phyloP scores from a whole-genome alignment of 30 jellyfish, hydroid and myxozoan genomes.

The Catostylus mosaicus region DNA sequence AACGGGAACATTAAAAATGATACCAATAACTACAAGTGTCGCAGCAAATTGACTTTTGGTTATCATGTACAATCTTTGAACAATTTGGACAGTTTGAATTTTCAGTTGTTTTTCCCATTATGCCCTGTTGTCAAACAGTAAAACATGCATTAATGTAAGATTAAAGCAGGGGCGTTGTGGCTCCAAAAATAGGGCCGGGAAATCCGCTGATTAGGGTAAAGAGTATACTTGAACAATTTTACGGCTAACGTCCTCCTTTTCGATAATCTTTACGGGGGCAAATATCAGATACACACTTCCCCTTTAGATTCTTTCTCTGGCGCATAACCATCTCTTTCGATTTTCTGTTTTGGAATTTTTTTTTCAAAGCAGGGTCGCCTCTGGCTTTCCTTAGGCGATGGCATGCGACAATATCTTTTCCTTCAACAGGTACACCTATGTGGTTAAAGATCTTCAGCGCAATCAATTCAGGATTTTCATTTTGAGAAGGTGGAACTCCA shows the following conservation, averaged over 20 bases:
- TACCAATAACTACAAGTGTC: not conserved
- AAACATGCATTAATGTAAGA: not conserved
- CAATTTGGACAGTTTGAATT: not conserved
- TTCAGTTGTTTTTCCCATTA: no score
- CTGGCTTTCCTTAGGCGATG: not conserved
- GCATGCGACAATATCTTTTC: not conserved
- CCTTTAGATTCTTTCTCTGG: not conserved
- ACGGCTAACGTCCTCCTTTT: not conserved
- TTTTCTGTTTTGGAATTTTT: not conserved
- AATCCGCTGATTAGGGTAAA: not conserved
- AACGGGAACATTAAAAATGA: not conserved
- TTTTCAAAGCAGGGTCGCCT: not conserved
- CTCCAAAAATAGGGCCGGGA: not conserved
- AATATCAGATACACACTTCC: not conserved
- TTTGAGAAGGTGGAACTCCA: not conserved
- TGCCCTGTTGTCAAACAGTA: no score
- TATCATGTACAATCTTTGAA: not conserved
- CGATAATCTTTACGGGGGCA: not conserved
- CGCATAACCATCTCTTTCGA: not conserved
- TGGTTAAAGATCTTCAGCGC: not conserved
- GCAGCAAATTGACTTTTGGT: not conserved
- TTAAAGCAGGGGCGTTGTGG: not conserved
- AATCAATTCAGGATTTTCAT: not conserved
- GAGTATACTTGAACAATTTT: no score
- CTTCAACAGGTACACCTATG: not conserved